Percentiles rank a stretch among this genome's conserved stretches.
Evolutionary conservation across 92 coral and sea anemone genomes (phyloP).

Genomic region (Epizoanthus ramosus): DNA sequence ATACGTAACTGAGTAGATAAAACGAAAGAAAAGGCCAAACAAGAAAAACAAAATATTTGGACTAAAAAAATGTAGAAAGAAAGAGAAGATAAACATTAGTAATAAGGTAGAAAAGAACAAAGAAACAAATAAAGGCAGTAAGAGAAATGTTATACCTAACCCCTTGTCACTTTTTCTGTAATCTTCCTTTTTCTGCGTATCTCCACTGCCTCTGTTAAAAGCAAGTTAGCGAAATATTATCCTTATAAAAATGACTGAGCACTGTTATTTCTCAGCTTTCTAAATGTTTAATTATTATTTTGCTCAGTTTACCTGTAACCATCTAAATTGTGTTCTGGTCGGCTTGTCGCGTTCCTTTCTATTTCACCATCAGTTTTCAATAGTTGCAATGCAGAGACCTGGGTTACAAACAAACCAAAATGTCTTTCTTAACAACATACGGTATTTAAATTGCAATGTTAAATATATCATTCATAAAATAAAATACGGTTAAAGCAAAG

Average conservation of each 20-base stretch:
- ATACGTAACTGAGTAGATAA: not conserved
- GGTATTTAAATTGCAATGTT: too few species aligned
- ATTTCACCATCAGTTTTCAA: slow-evolving; percentile 62
- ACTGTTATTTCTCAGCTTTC: too few species aligned
- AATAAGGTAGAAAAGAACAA: too few species aligned
- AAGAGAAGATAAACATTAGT: too few species aligned
- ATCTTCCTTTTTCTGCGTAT: not conserved
- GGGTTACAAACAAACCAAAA: not conserved
- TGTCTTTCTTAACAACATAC: not conserved
- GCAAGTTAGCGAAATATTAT: not conserved
- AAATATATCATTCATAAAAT: too few species aligned
- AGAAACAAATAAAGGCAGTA: too few species aligned
- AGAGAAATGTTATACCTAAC: not conserved
- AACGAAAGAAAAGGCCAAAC: too few species aligned
- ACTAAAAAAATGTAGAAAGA: too few species aligned
- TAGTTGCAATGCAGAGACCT: slow-evolving; percentile 69
- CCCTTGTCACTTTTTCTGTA: slow-evolving; percentile 14
- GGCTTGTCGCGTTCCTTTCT: slow-evolving; percentile 36
- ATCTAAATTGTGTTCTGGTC: slow-evolving; percentile 75
- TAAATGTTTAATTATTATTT: not conserved
- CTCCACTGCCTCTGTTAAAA: not conserved
- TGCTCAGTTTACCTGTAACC: slow-evolving; percentile 44
- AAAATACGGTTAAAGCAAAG: not conserved
- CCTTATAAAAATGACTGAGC: not conserved
- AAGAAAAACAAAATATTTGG: too few species aligned